Conservation (phyloP, 1,140 invertebrate genomes). For the Hylyphantes graminicola region DNA sequence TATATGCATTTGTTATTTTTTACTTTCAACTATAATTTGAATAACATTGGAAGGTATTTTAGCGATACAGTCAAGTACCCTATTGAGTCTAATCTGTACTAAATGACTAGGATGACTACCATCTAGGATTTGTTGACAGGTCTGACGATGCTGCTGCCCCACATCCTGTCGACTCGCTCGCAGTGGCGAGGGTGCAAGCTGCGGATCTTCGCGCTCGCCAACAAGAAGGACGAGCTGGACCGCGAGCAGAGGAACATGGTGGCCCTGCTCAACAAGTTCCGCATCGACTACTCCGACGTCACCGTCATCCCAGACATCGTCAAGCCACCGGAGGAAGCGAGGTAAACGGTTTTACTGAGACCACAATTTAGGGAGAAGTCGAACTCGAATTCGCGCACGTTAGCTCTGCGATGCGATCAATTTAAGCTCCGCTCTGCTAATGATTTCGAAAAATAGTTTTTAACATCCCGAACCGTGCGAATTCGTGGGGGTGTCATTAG, state of each 20-base stretch:
- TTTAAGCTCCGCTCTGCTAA: neutral
- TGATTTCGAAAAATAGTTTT: neutral
- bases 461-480: neutral
- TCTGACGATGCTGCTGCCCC: conserved; percentile 89
- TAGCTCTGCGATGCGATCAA: neutral
- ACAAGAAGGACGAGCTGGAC: conserved; percentile 75
- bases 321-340: conserved; percentile 68
- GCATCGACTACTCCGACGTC: conserved; percentile 75
- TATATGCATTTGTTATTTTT: too few relatives aligned
- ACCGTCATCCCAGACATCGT: conserved; percentile 71
- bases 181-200: conserved; percentile 89
- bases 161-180: conserved; percentile 88
- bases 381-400: neutral
- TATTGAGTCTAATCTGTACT: too few relatives aligned
- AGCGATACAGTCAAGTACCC: too few relatives aligned
- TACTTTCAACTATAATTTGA: too few relatives aligned
- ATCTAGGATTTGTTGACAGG: too few relatives aligned
- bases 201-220: conserved; percentile 88
- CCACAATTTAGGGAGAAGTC: neutral
- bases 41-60: too few relatives aligned
- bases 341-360: conserved; percentile 20
- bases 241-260: conserved; percentile 72
- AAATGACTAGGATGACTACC: too few relatives aligned
- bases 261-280: conserved; percentile 74
- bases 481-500: neutral